Evolutionary conservation across 2,113 vertebrate species (phyloP), one percentile per base, ranked within the genome.

Genomic region (Neotoma lepida): DNA sequence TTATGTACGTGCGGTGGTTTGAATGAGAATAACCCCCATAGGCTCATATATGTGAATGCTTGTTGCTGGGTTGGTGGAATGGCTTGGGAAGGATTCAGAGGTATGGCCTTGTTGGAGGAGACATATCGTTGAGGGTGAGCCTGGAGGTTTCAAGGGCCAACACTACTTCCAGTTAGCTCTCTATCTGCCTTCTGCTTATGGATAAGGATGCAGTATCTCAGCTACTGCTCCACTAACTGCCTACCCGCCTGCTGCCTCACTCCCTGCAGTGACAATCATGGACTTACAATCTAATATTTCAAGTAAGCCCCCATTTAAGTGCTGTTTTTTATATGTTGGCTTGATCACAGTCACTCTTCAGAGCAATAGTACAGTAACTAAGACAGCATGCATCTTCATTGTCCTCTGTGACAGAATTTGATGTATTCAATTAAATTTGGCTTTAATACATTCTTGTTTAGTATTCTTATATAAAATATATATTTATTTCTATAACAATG

Each of bases 381-480:
- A 78, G 33, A 35, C 15, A 54, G 49, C 1, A 54, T n/a, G 58
- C 71, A 91, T 77, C 84, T 95, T 90, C 93, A 44, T 44, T 86
- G 44, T 85, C 1, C 71, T 96, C 85, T 35, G 35, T 94, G 89
- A 91, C 28, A 82, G 91, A 97, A 78, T 61, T 92, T 95, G 73
- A 73, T 77, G 56, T 86, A 95, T 95, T 95, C 71, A 56, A 1
- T 68, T 87, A 70, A 89, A 91, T 94, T 95, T 56, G 81, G 4
- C n/a, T 94, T 88, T 63, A 90, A 95, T 92, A 90, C 87, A 73
- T 86, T 85, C 64, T 94, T 86, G 74, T 93, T 77, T 93, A 28
- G 91, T 92, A 89, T 90, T 89, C 30, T 94, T 92, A 88, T 74
- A 86, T 0, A 88, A 89, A 95, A 91, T 44, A 35, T n/a, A 68